Evolutionary conservation across 2,888 invertebrate genomes (phyloP), one percentile per base, ranked within the genome.

Genomic region (Malthinus seriepunctatus): DNA sequence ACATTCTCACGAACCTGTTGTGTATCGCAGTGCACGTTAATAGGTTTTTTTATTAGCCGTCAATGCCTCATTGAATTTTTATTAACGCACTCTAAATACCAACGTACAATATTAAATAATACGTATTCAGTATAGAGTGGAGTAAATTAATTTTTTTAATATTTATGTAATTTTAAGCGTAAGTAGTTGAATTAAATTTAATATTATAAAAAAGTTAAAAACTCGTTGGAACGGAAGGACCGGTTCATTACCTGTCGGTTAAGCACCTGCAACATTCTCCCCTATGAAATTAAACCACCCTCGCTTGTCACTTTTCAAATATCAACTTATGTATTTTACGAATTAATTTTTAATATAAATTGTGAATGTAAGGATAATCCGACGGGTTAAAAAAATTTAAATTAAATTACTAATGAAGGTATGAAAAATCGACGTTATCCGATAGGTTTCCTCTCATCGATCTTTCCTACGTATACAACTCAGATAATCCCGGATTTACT

Each of bases 401-500:
- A 42, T 15, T 42, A 42, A 42, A 42, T 42, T 42, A 42, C 14
- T 15, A 42, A 42, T 9, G 39, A 15, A 42, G 23, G 39, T 42
- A 42, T 10, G 15, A 42, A 35, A 23, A 34, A 35, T 35, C 49
- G 35, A 49, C 15, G 33, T 33, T 14, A 34, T 47, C 14, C 47
- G 32, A 33, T 35, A 23, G 35, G 35, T 49, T 23, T 49, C 11
- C 23, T 35, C 23, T 34, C 49, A 56, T 56, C 56, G 56, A 56
- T 51, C 45, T 56, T 46, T 33, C 42, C 47, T 34, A 34, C n/a
- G 37, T 47, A 52, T 57, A 52, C 57, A 48, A 51, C 51, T 57
- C 37, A 15, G 57, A 47, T 57, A 44, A 57, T 57, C 57, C 57
- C 35, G 51, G 57, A 57, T 57, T 51, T 51, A 57, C 57, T 48